These are phyloP conservation scores for Diarsia brunnea DNA, from an alignment of 2,888 invertebrate genomes.

Conservation along the genomic window DNA sequence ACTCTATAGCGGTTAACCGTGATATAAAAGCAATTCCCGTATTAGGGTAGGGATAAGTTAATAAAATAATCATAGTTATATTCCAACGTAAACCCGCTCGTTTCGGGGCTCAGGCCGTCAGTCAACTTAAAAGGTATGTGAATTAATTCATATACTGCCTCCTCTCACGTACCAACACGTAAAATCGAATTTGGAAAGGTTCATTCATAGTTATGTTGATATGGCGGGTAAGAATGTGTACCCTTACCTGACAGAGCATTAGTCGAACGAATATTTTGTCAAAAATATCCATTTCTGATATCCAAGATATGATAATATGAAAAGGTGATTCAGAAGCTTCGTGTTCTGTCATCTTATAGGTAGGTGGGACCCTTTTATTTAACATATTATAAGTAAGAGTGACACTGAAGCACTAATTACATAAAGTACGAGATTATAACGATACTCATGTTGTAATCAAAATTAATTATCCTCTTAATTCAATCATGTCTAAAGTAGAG, in stretches of 20 bases:
- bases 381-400: neutral
- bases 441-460: conserved; percentile 57
- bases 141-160: conserved; percentile 63
- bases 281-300: neutral
- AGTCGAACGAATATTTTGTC: neutral
- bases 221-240: conserved; percentile 14
- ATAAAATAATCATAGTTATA: conserved; percentile 58
- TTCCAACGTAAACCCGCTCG: conserved; percentile 39
- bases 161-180: conserved; percentile 35
- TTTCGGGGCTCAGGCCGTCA: conserved; percentile 49
- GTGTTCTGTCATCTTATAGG: neutral
- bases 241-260: conserved; percentile 19
- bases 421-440: conserved; percentile 42
- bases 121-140: conserved; percentile 64
- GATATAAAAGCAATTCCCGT: conserved; percentile 42
- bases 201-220: conserved; percentile 49
- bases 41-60: conserved; percentile 45
- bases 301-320: neutral
- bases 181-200: conserved; percentile 62
- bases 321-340: neutral
- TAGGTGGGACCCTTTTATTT: neutral
- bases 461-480: conserved; percentile 70
- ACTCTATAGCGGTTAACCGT: conserved; percentile 24
- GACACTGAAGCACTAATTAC: conserved; percentile 30
- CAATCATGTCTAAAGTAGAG: conserved; percentile 60